These are phyloP conservation scores for Brachionus koreanus DNA, from an alignment of 1,140 invertebrate genomes.

Conservation along the genomic window DNA sequence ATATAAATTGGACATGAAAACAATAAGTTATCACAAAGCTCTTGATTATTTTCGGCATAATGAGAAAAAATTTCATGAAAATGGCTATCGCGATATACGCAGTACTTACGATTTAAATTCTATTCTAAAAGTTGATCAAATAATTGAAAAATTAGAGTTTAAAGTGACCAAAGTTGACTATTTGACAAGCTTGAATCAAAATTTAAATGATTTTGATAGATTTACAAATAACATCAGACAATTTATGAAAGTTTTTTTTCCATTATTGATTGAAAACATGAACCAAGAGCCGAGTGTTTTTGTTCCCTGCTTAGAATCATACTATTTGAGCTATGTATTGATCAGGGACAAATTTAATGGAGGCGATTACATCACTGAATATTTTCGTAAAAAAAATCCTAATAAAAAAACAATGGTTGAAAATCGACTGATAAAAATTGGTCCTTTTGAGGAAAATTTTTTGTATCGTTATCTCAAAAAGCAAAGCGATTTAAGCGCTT, in stretches of 20 bases:
- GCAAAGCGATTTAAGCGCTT: background rate
- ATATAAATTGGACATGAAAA: background rate
- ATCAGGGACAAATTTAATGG: background rate
- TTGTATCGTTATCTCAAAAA: background rate
- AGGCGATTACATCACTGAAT: background rate
- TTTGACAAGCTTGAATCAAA: background rate
- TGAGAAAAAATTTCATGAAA: background rate
- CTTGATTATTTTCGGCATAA: background rate
- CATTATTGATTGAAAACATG: background rate
- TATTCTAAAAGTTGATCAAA: background rate
- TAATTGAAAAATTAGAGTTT: background rate
- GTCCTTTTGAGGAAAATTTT: background rate
- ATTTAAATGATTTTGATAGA: background rate
- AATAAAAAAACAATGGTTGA: background rate
- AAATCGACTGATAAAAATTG: background rate
- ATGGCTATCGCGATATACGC: background rate
- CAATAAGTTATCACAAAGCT: background rate
- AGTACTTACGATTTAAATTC: background rate
- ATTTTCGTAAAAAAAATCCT: slow-evolving; percentile 7
- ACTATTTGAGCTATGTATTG: background rate
- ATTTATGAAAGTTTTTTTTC: background rate
- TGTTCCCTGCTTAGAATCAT: background rate
- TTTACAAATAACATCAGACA: background rate
- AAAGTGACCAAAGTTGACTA: background rate
- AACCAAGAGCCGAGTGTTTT: background rate